A percentile compares a stretch with the other conserved stretches of the same genome.
phyloP scores from a whole-genome alignment of 2,888 invertebrate genomes.

The Limenitis camilla region DNA sequence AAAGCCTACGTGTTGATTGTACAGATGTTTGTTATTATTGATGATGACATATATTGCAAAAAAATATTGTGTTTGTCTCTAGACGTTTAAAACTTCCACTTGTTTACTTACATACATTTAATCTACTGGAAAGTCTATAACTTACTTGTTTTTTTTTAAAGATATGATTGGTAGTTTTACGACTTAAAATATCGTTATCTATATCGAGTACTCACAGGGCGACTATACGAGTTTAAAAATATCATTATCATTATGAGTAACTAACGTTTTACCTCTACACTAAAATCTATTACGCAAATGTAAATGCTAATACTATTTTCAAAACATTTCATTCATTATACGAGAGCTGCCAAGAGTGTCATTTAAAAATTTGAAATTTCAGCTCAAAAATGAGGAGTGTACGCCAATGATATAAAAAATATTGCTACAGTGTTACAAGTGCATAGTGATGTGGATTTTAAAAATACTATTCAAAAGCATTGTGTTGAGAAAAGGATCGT shows the following conservation, averaged over 20 bases:
- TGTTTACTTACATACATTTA: no score
- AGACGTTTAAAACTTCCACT: no score
- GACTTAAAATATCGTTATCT: background rate
- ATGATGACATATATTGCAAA: no score
- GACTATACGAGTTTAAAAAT: slow-evolving; percentile 16
- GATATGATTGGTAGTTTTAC: no score
- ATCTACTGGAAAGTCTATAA: no score
- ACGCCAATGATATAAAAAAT: no score
- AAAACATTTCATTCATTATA: background rate
- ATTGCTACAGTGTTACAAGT: background rate
- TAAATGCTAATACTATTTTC: background rate
- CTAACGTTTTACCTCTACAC: background rate
- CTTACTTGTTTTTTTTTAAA: no score
- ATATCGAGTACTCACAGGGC: slow-evolving; percentile 15
- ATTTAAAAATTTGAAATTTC: slow-evolving; percentile 9
- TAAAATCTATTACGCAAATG: background rate
- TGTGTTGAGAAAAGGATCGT: background rate
- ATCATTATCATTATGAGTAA: slow-evolving; percentile 7
- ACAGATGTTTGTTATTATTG: no score
- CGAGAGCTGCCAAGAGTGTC: slow-evolving; percentile 17
- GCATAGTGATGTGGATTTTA: slow-evolving; percentile 13
- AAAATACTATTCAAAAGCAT: background rate
- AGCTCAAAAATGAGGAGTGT: slow-evolving; percentile 6
- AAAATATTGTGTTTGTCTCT: no score
- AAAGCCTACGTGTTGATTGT: no score